Evolutionary conservation across 2,113 vertebrate species (phyloP).

Genomic region (Trematocara macrostoma): DNA sequence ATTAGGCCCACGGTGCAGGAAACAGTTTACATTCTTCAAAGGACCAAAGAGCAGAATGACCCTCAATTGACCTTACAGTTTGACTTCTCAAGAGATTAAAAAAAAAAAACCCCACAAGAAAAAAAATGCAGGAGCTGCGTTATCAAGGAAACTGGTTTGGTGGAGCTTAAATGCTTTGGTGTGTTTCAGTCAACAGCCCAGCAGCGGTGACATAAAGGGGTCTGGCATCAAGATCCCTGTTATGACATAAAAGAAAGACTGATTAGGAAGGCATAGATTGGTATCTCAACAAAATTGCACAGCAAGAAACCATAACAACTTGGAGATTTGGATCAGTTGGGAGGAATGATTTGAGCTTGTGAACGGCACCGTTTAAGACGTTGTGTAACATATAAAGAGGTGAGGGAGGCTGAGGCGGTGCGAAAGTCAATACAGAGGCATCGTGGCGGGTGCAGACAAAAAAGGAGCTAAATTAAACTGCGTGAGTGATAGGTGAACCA

Average conservation of each 20-base stretch:
- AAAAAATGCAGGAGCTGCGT: neutral
- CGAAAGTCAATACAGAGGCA: slow-evolving; percentile 1
- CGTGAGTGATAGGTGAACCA: neutral
- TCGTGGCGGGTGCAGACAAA: neutral
- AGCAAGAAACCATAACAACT: neutral
- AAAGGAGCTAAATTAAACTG: neutral
- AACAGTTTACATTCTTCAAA: neutral
- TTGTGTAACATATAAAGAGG: slow-evolving; percentile 33
- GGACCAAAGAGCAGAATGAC: neutral
- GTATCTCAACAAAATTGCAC: slow-evolving; percentile 23
- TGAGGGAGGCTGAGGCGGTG: neutral
- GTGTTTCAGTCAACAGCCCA: neutral
- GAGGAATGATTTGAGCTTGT: neutral
- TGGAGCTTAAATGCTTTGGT: neutral
- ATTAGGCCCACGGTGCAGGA: neutral
- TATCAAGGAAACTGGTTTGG: neutral
- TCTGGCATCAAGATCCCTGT: neutral
- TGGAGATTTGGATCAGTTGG: slow-evolving; percentile 31
- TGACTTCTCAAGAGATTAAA: neutral
- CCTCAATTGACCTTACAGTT: neutral
- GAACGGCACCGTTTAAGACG: slow-evolving; percentile 15
- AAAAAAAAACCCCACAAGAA: neutral
- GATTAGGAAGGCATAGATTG: slow-evolving; percentile 26
- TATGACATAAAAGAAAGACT: neutral
- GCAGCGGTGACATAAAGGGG: neutral